Evolutionary conservation across 2,797 vertebrate genomes (phyloP).

Genomic region (Manis javanica): DNA sequence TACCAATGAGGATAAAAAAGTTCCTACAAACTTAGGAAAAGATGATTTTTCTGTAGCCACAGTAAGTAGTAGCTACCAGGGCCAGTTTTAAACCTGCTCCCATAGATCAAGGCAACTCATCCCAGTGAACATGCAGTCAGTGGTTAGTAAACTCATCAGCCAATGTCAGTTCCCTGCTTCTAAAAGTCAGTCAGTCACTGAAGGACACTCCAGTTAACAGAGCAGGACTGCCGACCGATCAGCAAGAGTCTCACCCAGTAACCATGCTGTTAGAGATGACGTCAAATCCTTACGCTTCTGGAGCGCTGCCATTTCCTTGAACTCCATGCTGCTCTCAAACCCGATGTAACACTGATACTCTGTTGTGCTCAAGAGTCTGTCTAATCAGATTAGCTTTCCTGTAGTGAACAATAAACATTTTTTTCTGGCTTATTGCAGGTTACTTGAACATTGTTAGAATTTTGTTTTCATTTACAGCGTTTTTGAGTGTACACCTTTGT

Average conservation of each 20-base stretch:
- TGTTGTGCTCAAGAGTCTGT: neutral
- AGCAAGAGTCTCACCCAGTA: neutral
- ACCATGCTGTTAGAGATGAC: neutral
- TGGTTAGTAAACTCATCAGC: neutral
- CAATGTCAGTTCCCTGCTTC: neutral
- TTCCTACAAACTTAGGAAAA: neutral
- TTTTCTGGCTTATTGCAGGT: neutral
- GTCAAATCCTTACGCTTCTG: rapidly evolving
- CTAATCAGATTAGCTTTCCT: neutral
- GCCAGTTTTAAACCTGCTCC: neutral
- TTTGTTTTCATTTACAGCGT: neutral
- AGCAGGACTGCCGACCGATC: neutral
- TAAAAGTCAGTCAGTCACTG: neutral
- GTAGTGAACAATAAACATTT: neutral
- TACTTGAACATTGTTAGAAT: neutral
- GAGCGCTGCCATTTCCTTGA: neutral
- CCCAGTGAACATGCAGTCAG: neutral
- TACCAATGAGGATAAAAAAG: neutral
- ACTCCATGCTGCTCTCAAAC: neutral
- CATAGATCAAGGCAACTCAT: neutral
- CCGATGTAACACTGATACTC: neutral
- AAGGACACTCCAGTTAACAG: neutral
- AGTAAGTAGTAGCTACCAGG: neutral
- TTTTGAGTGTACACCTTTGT: neutral
- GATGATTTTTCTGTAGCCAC: neutral